Conservation (phyloP, 1,140 invertebrate genomes). For the Cherax destructor region DNA sequence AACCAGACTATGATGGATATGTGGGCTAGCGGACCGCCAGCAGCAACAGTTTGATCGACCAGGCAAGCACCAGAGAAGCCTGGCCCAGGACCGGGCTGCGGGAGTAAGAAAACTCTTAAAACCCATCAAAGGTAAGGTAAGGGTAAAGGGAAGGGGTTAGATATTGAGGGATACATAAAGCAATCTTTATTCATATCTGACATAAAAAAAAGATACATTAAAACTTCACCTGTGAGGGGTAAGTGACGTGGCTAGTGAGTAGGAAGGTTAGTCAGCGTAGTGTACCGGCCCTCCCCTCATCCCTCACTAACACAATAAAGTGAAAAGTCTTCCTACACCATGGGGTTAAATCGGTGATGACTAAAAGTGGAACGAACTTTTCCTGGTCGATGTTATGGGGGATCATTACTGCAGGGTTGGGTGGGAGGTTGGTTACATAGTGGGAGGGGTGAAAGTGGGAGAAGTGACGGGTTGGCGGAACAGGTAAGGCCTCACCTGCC, state of each 20-base stretch:
- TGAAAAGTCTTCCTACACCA: background rate
- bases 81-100: no score
- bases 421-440: background rate
- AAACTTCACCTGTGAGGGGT: background rate
- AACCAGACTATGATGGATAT: no score
- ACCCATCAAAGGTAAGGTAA: no score
- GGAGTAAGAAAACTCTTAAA: no score
- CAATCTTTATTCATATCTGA: no score
- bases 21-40: no score
- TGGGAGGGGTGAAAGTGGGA: background rate
- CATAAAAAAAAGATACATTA: background rate
- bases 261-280: background rate
- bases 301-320: background rate
- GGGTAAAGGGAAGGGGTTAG: background rate
- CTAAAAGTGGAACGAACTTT: background rate
- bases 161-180: background rate
- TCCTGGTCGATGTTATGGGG: background rate
- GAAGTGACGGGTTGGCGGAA: background rate
- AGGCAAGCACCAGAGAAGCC: no score
- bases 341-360: background rate
- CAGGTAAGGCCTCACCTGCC: slow-evolving; percentile 1
- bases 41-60: no score
- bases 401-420: background rate
- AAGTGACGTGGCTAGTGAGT: background rate
- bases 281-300: background rate